Conservation (phyloP, 2,888 invertebrate genomes). For the Spodoptera exigua region DNA sequence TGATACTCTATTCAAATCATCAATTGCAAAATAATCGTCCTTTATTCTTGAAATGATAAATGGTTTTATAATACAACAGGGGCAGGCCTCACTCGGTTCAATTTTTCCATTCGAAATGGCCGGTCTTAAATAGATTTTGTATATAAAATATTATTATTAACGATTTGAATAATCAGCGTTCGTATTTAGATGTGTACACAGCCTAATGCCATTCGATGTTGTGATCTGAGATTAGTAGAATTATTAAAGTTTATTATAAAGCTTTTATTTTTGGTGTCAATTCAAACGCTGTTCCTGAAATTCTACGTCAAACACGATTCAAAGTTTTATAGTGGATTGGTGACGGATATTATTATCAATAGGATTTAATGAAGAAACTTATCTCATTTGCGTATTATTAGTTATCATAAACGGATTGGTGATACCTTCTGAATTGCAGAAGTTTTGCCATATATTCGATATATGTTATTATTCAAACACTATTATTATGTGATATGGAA, state of each 20-base stretch:
- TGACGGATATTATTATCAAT: background rate
- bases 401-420: no score
- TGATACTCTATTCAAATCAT: no score
- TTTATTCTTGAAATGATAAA: no score
- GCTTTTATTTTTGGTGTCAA: slow-evolving; percentile 19
- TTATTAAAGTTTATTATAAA: slow-evolving; percentile 51
- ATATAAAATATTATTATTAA: background rate
- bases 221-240: slow-evolving; percentile 62
- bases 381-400: background rate
- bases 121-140: no score
- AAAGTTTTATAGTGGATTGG: background rate
- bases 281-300: slow-evolving; percentile 2
- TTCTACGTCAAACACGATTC: background rate
- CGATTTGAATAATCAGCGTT: background rate
- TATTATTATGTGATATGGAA: no score
- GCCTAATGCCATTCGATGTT: slow-evolving; percentile 45
- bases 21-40: no score
- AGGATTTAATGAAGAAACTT: slow-evolving; percentile 21
- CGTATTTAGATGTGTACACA: slow-evolving; percentile 11
- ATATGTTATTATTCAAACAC: no score
- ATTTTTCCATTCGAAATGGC: no score
- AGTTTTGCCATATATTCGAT: no score
- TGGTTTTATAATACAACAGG: no score
- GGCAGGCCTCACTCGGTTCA: no score
- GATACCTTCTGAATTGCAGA: no score